Evolutionary conservation across 2,888 invertebrate species (phyloP), one percentile per base, ranked within the genome.

Genomic region (Eupithecia inturbata): DNA sequence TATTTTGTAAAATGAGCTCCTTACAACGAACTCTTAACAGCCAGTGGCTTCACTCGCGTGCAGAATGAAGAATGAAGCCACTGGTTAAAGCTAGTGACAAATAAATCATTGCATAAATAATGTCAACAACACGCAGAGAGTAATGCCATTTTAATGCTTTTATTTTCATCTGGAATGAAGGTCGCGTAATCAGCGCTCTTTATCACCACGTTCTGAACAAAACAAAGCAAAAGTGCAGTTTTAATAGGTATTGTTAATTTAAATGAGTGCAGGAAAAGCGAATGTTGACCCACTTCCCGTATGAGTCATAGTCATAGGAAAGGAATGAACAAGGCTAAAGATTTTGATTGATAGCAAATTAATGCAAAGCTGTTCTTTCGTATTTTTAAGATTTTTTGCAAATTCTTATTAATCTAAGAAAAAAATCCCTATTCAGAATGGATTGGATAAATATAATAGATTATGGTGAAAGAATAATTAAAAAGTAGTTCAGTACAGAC

Each of bases 161-260:
- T 79, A 75, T 81, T 84, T 83, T 83, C 82, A 84, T 82, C 75
- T 28, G 16, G 16, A 74, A 67, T 77, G 85, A 89, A 89, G 88
- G 89, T 85, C 87, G 83, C 67, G 64, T 76, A 85, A 87, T 57
- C 57, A 87, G 79, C 83, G 83, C 82, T 85, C 81, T n/a, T 83
- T 83, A 85, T 84, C 74, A 78, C 83, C 85, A 85, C 83, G 79
- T 80, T 78, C 82, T 86, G 88, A 89, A 86, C 87, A 83, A 77
- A 80, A 83, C 82, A 81, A 85, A 85, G 62, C 62, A 16, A 45
- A 45, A 45, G 45, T 45, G 7, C 7, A 6, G 22, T 22, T n/a
- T 53, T 53, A 53, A 49, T 53, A 49, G 41, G 22, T 22, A 22
- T 49, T n/a, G 49, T n/a, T n/a, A 9, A n/a, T 26, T 26, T 57